A percentile compares a stretch with the other conserved stretches of the same genome.
These are phyloP conservation scores for Mungos mungo DNA, from an alignment of 2,113 vertebrate species.

Conservation along the genomic window DNA sequence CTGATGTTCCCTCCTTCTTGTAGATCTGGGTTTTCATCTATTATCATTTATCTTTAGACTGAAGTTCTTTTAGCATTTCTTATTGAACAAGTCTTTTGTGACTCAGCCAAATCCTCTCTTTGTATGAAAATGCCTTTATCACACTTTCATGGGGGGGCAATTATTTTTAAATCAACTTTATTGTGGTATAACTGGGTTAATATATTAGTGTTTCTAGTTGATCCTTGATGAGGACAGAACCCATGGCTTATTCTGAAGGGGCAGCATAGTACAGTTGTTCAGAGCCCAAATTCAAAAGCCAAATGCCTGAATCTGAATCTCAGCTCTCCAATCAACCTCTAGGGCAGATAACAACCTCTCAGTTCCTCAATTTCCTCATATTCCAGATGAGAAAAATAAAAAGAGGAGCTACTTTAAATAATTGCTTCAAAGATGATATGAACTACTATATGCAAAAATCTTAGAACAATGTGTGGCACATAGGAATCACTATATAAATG, in stretches of 20 bases:
- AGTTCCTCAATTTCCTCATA: neutral
- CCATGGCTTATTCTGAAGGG: neutral
- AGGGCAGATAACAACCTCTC: neutral
- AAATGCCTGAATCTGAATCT: neutral
- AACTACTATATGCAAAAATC: neutral
- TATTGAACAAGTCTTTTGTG: neutral
- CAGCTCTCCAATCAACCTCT: neutral
- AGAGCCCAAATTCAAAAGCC: neutral
- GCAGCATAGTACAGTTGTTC: neutral
- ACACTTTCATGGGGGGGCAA: neutral
- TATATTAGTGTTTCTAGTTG: neutral
- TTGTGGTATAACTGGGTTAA: neutral
- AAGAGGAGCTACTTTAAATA: neutral
- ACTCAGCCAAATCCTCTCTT: neutral
- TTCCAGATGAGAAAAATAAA: neutral
- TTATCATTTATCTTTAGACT: slow-evolving; percentile 5
- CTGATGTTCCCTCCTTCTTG: neutral
- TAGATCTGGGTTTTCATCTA: neutral
- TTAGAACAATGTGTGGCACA: neutral
- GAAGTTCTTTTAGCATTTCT: neutral
- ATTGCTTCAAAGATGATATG: neutral
- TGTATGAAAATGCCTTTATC: neutral
- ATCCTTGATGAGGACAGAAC: neutral
- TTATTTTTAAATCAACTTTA: neutral
- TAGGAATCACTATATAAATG: neutral